Conservation (phyloP, 2,113 vertebrate genomes). For the Xenopus borealis region DNA sequence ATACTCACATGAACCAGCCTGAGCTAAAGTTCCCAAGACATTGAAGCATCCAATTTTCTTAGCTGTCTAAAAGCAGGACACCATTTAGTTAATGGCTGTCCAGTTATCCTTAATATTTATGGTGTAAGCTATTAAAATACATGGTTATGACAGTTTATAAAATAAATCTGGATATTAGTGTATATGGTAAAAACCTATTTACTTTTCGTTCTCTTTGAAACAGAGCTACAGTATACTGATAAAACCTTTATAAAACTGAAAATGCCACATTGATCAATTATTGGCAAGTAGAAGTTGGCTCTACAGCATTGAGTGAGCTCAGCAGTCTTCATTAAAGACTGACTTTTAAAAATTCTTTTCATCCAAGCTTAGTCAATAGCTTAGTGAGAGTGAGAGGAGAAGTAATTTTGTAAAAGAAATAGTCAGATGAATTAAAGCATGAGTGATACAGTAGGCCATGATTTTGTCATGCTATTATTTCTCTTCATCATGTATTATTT, state of each 20-base stretch:
- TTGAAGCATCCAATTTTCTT: too few relatives aligned
- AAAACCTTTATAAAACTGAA: slow-evolving; percentile 61
- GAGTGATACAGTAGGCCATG: neutral
- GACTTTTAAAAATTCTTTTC: slow-evolving; percentile 63
- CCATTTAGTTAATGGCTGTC: too few relatives aligned
- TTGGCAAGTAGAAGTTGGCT: slow-evolving; percentile 19
- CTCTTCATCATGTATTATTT: neutral
- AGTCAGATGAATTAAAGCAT: neutral
- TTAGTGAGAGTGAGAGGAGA: slow-evolving; percentile 51
- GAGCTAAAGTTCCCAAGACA: too few relatives aligned
- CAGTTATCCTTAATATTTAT: too few relatives aligned
- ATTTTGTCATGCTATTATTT: neutral
- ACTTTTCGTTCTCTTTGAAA: slow-evolving; percentile 51
- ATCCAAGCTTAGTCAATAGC: slow-evolving; percentile 65
- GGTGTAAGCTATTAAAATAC: too few relatives aligned
- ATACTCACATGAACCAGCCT: too few relatives aligned
- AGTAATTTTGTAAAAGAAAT: slow-evolving; percentile 44
- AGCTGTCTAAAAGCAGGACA: too few relatives aligned
- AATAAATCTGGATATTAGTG: neutral
- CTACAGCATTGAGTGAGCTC: slow-evolving; percentile 52
- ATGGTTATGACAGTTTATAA: too few relatives aligned
- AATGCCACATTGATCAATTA: slow-evolving; percentile 61
- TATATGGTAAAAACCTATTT: slow-evolving; percentile 30
- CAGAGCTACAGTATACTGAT: slow-evolving; percentile 54
- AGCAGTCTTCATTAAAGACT: slow-evolving; percentile 58